A percentile compares a stretch with the other conserved stretches of the same genome.
Evolutionary conservation across 2,113 vertebrate genomes (phyloP).

Genomic region (Rostratula benghalensis): DNA sequence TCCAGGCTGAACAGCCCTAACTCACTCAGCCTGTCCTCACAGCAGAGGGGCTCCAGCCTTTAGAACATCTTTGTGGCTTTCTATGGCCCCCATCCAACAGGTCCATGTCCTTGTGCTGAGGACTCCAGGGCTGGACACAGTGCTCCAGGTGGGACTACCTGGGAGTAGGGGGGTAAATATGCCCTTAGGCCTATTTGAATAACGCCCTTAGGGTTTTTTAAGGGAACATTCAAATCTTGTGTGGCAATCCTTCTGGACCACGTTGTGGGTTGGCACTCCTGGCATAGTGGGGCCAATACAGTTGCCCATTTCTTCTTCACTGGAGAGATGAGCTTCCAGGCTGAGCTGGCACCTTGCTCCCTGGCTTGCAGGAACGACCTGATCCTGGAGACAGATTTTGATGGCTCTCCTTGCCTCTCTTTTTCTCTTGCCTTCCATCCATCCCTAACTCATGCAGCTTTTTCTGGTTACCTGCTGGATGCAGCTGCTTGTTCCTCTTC

Average conservation of each 20-base stretch:
- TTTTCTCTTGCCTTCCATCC: background rate
- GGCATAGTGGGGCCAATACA: accelerated
- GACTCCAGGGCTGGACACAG: too few species aligned
- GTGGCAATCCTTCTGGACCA: accelerated
- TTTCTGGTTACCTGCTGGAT: background rate
- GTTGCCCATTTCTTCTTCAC: background rate
- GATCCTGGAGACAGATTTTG: background rate
- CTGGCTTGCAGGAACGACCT: background rate
- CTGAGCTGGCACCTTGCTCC: background rate
- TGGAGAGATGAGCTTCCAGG: background rate
- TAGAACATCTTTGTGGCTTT: too few species aligned
- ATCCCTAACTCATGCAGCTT: accelerated
- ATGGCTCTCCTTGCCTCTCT: background rate
- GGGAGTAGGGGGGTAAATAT: too few species aligned
- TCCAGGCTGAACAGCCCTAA: too few species aligned
- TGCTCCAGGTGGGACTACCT: too few species aligned
- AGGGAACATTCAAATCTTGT: accelerated
- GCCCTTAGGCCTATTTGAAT: too few species aligned
- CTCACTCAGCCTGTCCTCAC: too few species aligned
- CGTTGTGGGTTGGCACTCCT: background rate
- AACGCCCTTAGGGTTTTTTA: background rate
- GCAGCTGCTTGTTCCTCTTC: background rate
- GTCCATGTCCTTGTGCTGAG: too few species aligned
- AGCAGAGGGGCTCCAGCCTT: too few species aligned
- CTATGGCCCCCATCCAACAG: too few species aligned